Evolutionary conservation across 2,888 invertebrate genomes (phyloP).

Genomic region (Oxycera nigricornis): DNA sequence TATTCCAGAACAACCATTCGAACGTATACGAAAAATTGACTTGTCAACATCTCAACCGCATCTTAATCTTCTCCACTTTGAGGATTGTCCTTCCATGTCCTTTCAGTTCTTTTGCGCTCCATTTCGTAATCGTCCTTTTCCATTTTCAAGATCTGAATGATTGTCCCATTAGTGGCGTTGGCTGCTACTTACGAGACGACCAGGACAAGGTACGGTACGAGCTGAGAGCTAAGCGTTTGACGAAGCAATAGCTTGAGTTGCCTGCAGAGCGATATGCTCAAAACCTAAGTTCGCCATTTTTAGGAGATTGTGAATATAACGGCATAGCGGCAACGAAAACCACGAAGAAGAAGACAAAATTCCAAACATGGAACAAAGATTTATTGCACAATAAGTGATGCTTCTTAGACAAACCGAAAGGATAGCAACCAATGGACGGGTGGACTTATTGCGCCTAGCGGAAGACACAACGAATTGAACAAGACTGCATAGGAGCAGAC

Average conservation of each 20-base stretch:
- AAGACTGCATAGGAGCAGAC: not conserved
- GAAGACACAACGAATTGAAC: not conserved
- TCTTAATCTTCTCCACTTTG: conserved; percentile 25
- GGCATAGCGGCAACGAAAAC: too few relatives aligned
- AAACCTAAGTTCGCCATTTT: not conserved
- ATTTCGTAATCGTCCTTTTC: conserved; percentile 24
- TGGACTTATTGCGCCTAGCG: conserved; percentile 37
- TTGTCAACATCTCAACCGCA: conserved; percentile 33
- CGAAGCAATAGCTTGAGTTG: not conserved
- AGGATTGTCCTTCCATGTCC: not conserved
- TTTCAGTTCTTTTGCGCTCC: conserved; percentile 18
- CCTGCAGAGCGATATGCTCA: not conserved
- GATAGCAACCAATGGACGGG: conserved; percentile 22
- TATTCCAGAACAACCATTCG: too few relatives aligned
- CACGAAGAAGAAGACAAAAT: conserved; percentile 25
- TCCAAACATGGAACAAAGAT: conserved; percentile 29
- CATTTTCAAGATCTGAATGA: conserved; percentile 34
- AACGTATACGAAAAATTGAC: conserved; percentile 38
- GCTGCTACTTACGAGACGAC: not conserved
- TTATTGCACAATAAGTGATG: conserved; percentile 40
- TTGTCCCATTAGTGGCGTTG: conserved; percentile 31
- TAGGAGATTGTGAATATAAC: not conserved
- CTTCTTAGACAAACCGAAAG: conserved; percentile 39
- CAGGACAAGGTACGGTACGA: not conserved
- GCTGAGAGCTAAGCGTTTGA: not conserved